phyloP scores from a whole-genome alignment of 1,140 invertebrate species.

The Atta cephalotes region DNA sequence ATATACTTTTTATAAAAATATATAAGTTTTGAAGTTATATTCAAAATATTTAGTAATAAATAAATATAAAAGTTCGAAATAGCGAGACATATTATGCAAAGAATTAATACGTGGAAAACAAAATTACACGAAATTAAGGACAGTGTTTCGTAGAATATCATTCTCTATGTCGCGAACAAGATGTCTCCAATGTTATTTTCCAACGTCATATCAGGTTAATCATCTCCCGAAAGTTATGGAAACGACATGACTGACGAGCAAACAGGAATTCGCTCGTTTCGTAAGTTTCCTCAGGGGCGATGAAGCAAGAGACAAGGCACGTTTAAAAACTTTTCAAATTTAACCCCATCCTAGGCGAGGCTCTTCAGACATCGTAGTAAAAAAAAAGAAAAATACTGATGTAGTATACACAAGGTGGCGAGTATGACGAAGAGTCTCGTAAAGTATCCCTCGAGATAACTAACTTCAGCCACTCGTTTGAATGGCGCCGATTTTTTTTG shows the following conservation, averaged over 20 bases:
- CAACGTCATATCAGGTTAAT: conserved; percentile 85
- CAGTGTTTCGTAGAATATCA: conserved; percentile 37
- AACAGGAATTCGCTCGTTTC: conserved; percentile 80
- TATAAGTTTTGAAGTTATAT: background rate
- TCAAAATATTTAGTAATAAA: background rate
- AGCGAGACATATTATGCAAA: background rate
- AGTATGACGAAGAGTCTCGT: conserved; percentile 64
- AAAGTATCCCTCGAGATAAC: conserved; percentile 58
- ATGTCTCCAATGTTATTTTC: conserved; percentile 80
- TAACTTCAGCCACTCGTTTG: conserved; percentile 39
- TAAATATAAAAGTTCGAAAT: background rate
- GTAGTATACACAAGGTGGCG: conserved; percentile 76
- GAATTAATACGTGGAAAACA: conserved; percentile 6
- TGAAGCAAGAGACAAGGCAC: conserved; percentile 74
- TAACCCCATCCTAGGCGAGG: conserved; percentile 80
- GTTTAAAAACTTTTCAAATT: conserved; percentile 86
- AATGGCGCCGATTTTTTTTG: conserved; percentile 17
- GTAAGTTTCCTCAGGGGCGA: conserved; percentile 72
- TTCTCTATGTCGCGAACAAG: conserved; percentile 61
- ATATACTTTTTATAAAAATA: background rate
- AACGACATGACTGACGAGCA: conserved; percentile 84
- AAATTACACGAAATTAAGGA: conserved; percentile 54
- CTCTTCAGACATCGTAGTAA: conserved; percentile 54
- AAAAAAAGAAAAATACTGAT: conserved; percentile 76
- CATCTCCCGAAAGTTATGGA: conserved; percentile 80